phyloP scores from a whole-genome alignment of 2,113 vertebrate genomes.

The Pseudorasbora parva region DNA sequence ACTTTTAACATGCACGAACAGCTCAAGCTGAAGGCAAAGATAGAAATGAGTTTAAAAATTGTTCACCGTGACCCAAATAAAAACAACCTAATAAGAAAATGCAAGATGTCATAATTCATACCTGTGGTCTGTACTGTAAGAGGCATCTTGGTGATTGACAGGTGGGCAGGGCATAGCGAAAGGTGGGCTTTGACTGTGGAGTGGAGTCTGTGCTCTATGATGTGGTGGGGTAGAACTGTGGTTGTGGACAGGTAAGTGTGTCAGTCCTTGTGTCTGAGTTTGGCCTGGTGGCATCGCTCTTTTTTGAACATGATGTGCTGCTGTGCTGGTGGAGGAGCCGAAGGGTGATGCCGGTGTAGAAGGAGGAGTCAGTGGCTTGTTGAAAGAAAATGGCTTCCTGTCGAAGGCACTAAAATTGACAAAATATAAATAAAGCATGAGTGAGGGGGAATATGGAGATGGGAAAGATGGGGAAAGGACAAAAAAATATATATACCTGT shows the following conservation, averaged over 20 bases:
- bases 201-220: slow-evolving; percentile 61
- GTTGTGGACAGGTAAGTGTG: slow-evolving; percentile 46
- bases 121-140: slow-evolving; percentile 87
- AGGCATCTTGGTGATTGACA: slow-evolving; percentile 77
- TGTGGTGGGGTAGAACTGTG: slow-evolving; percentile 56
- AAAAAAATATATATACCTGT: slow-evolving; percentile 76
- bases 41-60: slow-evolving; percentile 12
- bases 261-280: slow-evolving; percentile 54
- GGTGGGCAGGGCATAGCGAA: slow-evolving; percentile 84
- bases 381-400: slow-evolving; percentile 85
- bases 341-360: slow-evolving; percentile 76
- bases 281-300: slow-evolving; percentile 71
- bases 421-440: neutral
- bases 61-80: neutral
- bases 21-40: slow-evolving; percentile 6
- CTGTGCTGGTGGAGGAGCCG: slow-evolving; percentile 61
- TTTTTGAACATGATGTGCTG: slow-evolving; percentile 62
- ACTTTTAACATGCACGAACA: slow-evolving; percentile 10
- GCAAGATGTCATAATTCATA: slow-evolving; percentile 54
- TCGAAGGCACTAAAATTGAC: slow-evolving; percentile 85
- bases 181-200: slow-evolving; percentile 69
- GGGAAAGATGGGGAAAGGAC: neutral
- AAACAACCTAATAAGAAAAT: neutral
- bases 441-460: neutral
- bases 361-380: slow-evolving; percentile 83